These are phyloP conservation scores for Chrysolina haemoptera DNA, from an alignment of 2,888 invertebrate species.

Conservation along the genomic window DNA sequence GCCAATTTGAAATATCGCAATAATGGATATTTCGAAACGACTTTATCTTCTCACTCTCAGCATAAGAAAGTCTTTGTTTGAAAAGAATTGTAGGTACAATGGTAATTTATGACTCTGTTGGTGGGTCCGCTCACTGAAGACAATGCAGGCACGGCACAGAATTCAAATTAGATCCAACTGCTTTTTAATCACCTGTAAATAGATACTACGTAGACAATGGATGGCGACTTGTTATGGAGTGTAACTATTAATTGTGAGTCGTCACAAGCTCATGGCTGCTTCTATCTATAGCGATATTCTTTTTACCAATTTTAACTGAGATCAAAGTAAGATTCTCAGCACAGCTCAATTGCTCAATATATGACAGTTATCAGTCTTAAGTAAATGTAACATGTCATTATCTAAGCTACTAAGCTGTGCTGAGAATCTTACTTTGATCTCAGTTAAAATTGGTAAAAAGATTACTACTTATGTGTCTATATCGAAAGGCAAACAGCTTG, in stretches of 20 bases:
- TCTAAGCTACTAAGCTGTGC: too few species aligned
- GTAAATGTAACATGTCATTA: too few species aligned
- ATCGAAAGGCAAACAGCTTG: too few species aligned
- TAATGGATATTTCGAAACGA: constrained; percentile 38
- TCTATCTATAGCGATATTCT: too few species aligned
- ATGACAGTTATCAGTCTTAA: too few species aligned
- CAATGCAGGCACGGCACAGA: constrained; percentile 60
- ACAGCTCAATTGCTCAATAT: too few species aligned
- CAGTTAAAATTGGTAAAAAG: too few species aligned
- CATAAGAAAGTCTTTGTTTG: constrained; percentile 48
- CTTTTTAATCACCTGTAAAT: constrained; percentile 64
- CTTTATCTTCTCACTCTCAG: constrained; percentile 38
- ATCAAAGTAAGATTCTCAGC: too few species aligned
- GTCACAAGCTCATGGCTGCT: background rate
- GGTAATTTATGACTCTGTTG: constrained; percentile 49
- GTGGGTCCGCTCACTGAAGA: constrained; percentile 63
- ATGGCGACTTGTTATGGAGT: constrained; percentile 27
- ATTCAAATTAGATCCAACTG: constrained; percentile 63
- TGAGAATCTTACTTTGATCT: too few species aligned
- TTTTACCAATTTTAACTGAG: too few species aligned
- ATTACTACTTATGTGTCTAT: background rate
- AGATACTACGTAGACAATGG: constrained; percentile 58
- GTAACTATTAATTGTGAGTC: background rate
- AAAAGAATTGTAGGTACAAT: constrained; percentile 49
- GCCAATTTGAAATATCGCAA: constrained; percentile 28